Conservation (phyloP, 1,140 invertebrate genomes). For the Drosophila sucinea region DNA sequence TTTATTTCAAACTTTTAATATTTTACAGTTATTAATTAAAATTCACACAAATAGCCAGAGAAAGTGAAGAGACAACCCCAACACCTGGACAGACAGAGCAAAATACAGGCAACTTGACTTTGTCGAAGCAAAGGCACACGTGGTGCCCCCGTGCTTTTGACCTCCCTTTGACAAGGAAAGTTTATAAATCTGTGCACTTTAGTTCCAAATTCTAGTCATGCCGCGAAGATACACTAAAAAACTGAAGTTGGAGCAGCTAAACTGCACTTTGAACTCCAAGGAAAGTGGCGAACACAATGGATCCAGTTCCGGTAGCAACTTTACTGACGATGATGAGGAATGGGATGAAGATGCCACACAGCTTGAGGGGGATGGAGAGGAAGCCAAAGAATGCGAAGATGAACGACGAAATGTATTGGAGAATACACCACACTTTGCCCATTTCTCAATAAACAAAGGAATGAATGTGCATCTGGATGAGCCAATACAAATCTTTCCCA, state of each 20-base stretch:
- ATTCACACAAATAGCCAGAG: not conserved
- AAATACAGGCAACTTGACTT: not conserved
- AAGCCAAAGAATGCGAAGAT: not conserved
- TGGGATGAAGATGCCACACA: not conserved
- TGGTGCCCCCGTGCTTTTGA: not conserved
- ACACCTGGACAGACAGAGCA: not conserved
- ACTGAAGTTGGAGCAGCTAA: conserved; percentile 22
- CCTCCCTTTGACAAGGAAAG: not conserved
- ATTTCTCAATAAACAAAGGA: conserved; percentile 33
- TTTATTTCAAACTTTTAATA: not conserved
- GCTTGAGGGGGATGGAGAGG: not conserved
- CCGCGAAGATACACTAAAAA: conserved; percentile 37
- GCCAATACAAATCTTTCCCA: conserved; percentile 40
- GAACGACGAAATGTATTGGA: conserved; percentile 11
- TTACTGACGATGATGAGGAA: not conserved
- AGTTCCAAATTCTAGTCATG: conserved; percentile 36
- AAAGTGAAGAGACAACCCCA: not conserved
- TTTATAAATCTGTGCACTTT: not conserved
- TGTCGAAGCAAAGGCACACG: not conserved
- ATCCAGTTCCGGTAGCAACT: conserved; percentile 9
- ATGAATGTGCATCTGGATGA: conserved; percentile 18
- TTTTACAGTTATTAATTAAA: not conserved
- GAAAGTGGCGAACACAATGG: not conserved
- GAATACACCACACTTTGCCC: conserved; percentile 25
- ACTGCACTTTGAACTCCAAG: not conserved